A percentile compares a stretch with the other conserved stretches of the same genome.
These are phyloP conservation scores for Anaspis maculata DNA, from an alignment of 2,888 invertebrate genomes.

Conservation along the genomic window DNA sequence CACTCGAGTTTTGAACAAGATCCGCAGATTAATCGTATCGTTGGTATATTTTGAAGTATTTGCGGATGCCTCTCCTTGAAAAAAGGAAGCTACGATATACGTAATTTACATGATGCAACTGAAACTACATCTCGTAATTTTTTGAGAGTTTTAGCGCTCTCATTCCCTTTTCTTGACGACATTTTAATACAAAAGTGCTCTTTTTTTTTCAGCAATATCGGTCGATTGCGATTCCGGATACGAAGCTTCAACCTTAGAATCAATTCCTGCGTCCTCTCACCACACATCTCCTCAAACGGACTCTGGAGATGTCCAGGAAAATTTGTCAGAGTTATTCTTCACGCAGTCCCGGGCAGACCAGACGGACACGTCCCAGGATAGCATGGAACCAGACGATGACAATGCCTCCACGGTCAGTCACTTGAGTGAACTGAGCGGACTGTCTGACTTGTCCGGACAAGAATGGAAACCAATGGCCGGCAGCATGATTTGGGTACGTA, in stretches of 20 bases:
- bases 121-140: constrained; percentile 6
- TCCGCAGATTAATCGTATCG: too few species aligned
- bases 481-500: constrained; percentile 42
- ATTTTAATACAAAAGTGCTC: too few species aligned
- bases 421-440: constrained; percentile 51
- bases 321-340: constrained; percentile 24
- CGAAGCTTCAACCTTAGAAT: constrained; percentile 33
- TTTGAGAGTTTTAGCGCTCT: constrained; percentile 7
- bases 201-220: constrained; percentile 24
- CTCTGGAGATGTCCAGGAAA: constrained; percentile 21
- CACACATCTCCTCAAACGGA: constrained; percentile 28
- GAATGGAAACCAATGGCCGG: constrained; percentile 61
- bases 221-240: constrained; percentile 39
- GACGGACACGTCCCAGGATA: constrained; percentile 32
- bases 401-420: constrained; percentile 48
- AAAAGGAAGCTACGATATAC: too few species aligned
- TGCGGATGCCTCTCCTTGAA: too few species aligned
- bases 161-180: too few species aligned
- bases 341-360: constrained; percentile 26
- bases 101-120: too few species aligned
- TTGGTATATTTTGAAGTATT: too few species aligned
- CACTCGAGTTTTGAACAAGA: too few species aligned
- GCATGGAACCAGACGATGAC: constrained; percentile 34
- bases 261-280: constrained; percentile 22
- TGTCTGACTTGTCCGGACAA: constrained; percentile 59